These are phyloP conservation scores for Dorcus hopei DNA, from an alignment of 2,888 invertebrate species.

Conservation along the genomic window DNA sequence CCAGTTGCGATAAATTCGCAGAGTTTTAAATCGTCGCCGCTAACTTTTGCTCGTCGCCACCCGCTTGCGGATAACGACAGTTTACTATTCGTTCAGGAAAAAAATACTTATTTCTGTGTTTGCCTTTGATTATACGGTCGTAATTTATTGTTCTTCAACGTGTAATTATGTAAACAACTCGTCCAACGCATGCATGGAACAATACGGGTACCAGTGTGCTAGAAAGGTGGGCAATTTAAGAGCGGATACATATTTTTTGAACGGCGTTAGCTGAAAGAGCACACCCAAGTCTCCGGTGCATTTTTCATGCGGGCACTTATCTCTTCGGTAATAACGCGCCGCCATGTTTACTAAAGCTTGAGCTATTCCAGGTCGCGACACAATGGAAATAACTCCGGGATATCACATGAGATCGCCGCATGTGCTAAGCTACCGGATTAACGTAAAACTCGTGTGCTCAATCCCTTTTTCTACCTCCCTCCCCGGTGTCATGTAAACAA, in stretches of 20 bases:
- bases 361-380: conserved; percentile 40
- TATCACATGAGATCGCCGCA: conserved; percentile 34
- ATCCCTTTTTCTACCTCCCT: too few species aligned
- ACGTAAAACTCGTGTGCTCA: too few species aligned
- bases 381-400: conserved; percentile 41
- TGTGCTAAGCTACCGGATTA: conserved; percentile 31
- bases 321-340: conserved; percentile 31
- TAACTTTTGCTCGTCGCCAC: too few species aligned
- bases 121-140: too few species aligned
- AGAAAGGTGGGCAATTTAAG: conserved; percentile 7
- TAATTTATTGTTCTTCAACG: too few species aligned
- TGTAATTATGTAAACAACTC: too few species aligned
- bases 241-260: conserved; percentile 12
- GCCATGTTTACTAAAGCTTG: conserved; percentile 30
- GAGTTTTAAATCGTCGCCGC: too few species aligned
- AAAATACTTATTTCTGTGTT: too few species aligned
- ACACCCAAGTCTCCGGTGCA: conserved; percentile 15
- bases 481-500: too few species aligned
- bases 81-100: too few species aligned
- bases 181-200: not conserved
- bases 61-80: too few species aligned
- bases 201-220: not conserved
- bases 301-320: conserved; percentile 36
- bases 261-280: conserved; percentile 7
- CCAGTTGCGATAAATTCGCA: too few species aligned